Evolutionary conservation across 2,888 invertebrate species (phyloP).

Genomic region (Taphrorychus bicolor): DNA sequence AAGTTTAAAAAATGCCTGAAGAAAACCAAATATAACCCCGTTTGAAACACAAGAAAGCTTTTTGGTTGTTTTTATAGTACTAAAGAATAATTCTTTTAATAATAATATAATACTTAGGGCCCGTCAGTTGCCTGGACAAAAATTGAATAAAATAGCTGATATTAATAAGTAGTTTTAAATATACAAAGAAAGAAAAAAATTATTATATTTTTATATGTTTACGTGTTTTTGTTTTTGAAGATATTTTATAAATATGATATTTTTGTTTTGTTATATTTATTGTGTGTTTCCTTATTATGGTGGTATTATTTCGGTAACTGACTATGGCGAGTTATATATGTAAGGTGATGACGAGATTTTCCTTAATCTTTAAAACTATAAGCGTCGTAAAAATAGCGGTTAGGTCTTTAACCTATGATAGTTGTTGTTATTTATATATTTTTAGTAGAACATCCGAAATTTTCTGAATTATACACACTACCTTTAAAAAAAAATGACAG

Average conservation of each 20-base stretch:
- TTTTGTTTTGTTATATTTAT: constrained; percentile 42
- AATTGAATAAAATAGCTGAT: background rate
- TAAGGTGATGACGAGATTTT: constrained; percentile 44
- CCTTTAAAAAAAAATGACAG: constrained; percentile 57
- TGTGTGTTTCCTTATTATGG: constrained; percentile 6
- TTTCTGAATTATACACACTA: constrained; percentile 48
- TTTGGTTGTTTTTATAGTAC: constrained; percentile 43
- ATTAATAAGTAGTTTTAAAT: constrained; percentile 6
- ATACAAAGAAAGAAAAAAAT: constrained; percentile 36
- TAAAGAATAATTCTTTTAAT: constrained; percentile 51
- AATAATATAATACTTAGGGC: constrained; percentile 49
- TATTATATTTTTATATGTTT: constrained; percentile 55
- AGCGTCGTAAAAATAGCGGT: constrained; percentile 48
- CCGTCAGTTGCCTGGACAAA: constrained; percentile 53
- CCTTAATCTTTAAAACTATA: constrained; percentile 47
- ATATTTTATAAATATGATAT: constrained; percentile 47
- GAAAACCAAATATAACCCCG: constrained; percentile 51
- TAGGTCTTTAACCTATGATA: constrained; percentile 53
- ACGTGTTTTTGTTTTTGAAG: constrained; percentile 51
- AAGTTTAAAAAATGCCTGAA: too few relatives aligned
- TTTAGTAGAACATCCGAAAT: constrained; percentile 56
- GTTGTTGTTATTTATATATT: constrained; percentile 61
- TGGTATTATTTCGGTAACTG: constrained; percentile 46
- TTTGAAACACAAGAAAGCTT: constrained; percentile 9
- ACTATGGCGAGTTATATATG: constrained; percentile 50